Conservation (phyloP, 2,797 vertebrate species). For the Alca torda region DNA sequence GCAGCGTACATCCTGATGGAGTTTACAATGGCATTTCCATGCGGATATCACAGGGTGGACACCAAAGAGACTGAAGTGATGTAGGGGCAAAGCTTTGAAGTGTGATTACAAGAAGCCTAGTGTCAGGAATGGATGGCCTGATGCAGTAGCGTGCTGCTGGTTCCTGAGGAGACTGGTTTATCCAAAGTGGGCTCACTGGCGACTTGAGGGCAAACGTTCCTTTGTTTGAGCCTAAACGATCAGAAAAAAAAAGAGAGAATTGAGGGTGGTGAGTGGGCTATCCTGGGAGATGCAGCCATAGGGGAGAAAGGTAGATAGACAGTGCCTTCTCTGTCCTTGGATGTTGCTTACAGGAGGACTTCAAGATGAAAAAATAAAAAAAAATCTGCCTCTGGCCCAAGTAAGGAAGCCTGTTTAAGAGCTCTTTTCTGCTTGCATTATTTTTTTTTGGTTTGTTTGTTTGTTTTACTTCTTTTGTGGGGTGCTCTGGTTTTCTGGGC, state of each 20-base stretch:
- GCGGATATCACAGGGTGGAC: background rate
- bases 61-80: background rate
- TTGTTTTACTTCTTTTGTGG: conserved; percentile 2
- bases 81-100: background rate
- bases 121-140: background rate
- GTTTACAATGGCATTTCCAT: background rate
- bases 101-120: background rate
- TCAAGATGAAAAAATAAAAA: background rate
- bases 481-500: background rate
- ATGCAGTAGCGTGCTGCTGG: background rate
- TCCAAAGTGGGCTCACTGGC: background rate
- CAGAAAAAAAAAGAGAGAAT: background rate
- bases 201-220: background rate
- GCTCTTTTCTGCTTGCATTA: background rate
- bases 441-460: background rate
- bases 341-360: background rate
- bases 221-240: background rate
- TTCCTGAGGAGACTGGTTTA: background rate
- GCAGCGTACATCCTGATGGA: background rate
- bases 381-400: background rate
- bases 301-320: background rate
- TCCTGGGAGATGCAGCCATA: background rate
- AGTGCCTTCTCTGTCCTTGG: background rate
- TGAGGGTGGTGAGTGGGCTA: background rate
- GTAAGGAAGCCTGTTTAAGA: background rate